A percentile compares a stretch with the other conserved stretches of the same genome.
These are phyloP conservation scores for Euwallacea similis DNA, from an alignment of 1,140 invertebrate species.

Conservation along the genomic window DNA sequence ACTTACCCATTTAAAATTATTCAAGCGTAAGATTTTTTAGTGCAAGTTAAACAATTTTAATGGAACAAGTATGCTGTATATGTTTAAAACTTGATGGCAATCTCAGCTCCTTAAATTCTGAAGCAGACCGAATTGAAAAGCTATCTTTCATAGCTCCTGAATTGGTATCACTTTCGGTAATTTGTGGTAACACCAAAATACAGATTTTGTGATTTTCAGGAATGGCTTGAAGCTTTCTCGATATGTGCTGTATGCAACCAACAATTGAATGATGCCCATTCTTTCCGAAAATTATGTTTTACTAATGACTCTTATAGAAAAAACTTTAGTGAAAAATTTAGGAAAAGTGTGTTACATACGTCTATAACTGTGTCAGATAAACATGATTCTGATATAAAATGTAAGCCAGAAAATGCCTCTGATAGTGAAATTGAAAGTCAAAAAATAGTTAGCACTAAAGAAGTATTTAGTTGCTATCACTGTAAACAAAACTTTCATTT, in stretches of 20 bases:
- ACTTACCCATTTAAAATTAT: too few species aligned
- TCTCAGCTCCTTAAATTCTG: too few species aligned
- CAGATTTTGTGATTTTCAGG: slow-evolving; percentile 16
- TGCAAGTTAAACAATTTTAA: too few species aligned
- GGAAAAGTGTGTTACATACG: too few species aligned
- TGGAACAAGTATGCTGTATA: too few species aligned
- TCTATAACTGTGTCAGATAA: too few species aligned
- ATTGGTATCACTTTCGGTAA: background rate
- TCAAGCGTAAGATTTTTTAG: too few species aligned
- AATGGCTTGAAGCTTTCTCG: slow-evolving; percentile 18
- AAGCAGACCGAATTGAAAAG: background rate
- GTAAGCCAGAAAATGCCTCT: too few species aligned
- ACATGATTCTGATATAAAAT: too few species aligned
- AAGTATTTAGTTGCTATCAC: slow-evolving; percentile 25
- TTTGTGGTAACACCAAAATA: background rate
- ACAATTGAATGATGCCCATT: slow-evolving; percentile 24
- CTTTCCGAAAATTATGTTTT: slow-evolving; percentile 18
- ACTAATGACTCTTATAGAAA: background rate
- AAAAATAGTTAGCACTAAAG: slow-evolving; percentile 5
- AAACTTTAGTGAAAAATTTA: too few species aligned
- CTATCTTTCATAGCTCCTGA: background rate
- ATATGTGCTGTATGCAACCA: slow-evolving; percentile 32
- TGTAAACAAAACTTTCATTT: slow-evolving; percentile 20
- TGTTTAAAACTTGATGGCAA: too few species aligned
- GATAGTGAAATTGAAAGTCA: too few species aligned